Evolutionary conservation across 2,888 invertebrate species (phyloP).

Genomic region (Lordiphosa fenestrarum): DNA sequence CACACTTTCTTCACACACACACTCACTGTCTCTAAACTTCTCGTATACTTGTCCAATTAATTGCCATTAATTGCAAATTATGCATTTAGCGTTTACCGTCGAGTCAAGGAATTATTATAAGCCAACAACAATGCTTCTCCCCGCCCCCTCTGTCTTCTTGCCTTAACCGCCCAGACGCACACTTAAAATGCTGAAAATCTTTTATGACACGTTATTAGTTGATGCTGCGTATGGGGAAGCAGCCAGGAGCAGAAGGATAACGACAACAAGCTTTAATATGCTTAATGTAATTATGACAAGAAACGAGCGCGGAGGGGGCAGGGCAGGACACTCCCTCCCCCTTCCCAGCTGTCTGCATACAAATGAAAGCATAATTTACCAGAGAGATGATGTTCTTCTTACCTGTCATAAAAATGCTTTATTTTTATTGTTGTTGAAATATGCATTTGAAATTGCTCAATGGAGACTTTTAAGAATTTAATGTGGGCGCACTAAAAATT

Average conservation of each 20-base stretch:
- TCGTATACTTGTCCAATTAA: slow-evolving; percentile 23
- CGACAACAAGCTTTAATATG: slow-evolving; percentile 47
- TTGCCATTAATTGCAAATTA: slow-evolving; percentile 37
- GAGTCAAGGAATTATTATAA: slow-evolving; percentile 22
- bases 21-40: too few relatives aligned
- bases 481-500: slow-evolving; percentile 2
- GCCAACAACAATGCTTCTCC: slow-evolving; percentile 2
- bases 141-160: background rate
- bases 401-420: slow-evolving; percentile 52
- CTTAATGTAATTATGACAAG: slow-evolving; percentile 43
- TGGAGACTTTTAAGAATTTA: background rate
- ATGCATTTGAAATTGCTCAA: slow-evolving; percentile 48
- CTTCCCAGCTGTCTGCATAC: slow-evolving; percentile 43
- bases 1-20: too few relatives aligned
- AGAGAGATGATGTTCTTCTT: slow-evolving; percentile 10
- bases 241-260: slow-evolving; percentile 11
- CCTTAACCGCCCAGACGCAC: background rate
- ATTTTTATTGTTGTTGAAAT: slow-evolving; percentile 53
- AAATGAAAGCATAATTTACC: slow-evolving; percentile 66
- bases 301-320: slow-evolving; percentile 22
- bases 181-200: slow-evolving; percentile 34
- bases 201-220: slow-evolving; percentile 29
- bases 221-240: slow-evolving; percentile 12
- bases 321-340: slow-evolving; percentile 6
- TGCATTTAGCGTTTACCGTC: slow-evolving; percentile 24